Conservation (phyloP, 1,140 invertebrate genomes). For the Trichomalopsis sarcophagae region DNA sequence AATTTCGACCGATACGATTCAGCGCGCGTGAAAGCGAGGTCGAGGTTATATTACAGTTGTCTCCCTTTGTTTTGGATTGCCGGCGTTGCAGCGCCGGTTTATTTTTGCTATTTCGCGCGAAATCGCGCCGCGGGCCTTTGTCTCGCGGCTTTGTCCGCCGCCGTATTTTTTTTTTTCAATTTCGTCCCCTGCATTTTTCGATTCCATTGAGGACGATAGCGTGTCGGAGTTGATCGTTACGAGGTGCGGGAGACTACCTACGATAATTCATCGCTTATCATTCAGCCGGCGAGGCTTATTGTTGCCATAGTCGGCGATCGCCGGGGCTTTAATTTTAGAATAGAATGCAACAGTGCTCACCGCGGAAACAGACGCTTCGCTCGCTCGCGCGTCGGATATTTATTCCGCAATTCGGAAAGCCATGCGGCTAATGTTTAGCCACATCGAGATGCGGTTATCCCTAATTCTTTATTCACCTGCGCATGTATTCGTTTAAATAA, state of each 20-base stretch:
- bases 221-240: no score
- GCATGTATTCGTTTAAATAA: no score
- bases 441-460: neutral
- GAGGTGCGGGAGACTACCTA: no score
- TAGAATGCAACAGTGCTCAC: neutral
- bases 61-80: neutral
- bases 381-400: neutral
- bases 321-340: neutral
- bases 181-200: no score
- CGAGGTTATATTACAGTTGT: conserved; percentile 17
- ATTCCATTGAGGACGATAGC: no score
- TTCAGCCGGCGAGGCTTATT: neutral
- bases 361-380: no score
- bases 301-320: neutral
- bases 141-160: neutral
- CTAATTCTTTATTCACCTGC: no score
- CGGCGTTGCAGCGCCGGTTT: neutral
- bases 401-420: neutral
- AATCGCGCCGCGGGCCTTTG: neutral
- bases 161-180: no score
- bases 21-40: neutral
- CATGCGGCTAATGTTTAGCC: neutral
- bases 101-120: conserved; percentile 15
- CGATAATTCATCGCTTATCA: no score
- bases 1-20: no score